Evolutionary conservation across 2,113 vertebrate genomes (phyloP).

Genomic region (Myotis yumanensis): DNA sequence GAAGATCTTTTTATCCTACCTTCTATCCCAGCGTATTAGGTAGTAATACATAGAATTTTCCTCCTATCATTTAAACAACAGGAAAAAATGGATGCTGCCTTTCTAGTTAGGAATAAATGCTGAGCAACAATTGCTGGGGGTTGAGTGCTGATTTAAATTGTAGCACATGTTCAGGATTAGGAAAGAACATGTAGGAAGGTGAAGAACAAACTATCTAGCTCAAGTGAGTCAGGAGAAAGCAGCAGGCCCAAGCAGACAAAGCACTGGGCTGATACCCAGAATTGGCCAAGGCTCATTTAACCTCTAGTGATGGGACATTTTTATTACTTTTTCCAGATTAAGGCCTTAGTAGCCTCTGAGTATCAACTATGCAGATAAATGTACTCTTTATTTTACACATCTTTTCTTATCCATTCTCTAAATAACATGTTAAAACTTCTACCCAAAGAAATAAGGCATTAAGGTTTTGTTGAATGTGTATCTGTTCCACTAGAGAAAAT

Average conservation of each 20-base stretch:
- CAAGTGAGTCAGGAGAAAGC: conserved; percentile 50
- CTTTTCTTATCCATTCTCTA: conserved; percentile 52
- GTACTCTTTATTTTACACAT: conserved; percentile 73
- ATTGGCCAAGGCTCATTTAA: conserved; percentile 42
- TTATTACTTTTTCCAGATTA: conserved; percentile 76
- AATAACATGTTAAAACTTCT: conserved; percentile 75
- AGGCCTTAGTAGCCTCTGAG: conserved; percentile 82
- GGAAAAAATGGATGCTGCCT: background rate
- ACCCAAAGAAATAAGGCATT: conserved; percentile 84
- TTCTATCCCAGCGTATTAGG: background rate
- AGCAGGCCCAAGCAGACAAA: background rate
- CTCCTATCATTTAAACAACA: background rate
- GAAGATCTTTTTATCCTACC: background rate
- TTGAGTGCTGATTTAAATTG: background rate
- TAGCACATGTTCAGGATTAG: conserved; percentile 42
- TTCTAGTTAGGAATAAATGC: conserved; percentile 24
- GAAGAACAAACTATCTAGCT: background rate
- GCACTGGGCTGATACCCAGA: conserved; percentile 44
- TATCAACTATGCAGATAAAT: conserved; percentile 84
- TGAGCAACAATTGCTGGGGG: background rate
- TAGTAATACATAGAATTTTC: background rate
- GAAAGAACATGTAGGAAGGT: background rate
- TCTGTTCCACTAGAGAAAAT: conserved; percentile 67
- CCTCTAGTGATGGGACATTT: conserved; percentile 49
- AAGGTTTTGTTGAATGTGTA: conserved; percentile 81